phyloP scores from a whole-genome alignment of 92 coral and sea anemone species.

The Hydrozoanthus gracilis region DNA sequence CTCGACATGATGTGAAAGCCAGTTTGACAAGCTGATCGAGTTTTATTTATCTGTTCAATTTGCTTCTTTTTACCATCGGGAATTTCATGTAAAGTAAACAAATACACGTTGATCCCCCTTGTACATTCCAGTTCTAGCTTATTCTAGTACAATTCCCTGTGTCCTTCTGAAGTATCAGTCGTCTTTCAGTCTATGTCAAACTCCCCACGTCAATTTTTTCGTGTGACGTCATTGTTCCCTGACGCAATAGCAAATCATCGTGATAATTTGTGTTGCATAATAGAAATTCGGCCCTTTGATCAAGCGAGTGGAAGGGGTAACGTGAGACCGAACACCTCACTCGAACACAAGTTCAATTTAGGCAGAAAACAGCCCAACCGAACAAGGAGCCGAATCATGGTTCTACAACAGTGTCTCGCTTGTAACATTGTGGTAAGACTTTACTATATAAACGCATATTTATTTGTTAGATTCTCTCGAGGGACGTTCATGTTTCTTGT shows the following conservation, averaged over 20 bases:
- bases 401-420: constrained; percentile 27
- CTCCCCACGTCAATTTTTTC: not conserved
- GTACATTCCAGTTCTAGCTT: no score
- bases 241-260: constrained; percentile 25
- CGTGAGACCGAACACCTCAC: not conserved
- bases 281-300: constrained; percentile 26
- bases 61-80: no score
- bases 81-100: no score
- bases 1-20: no score
- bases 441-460: not conserved
- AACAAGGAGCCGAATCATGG: not conserved
- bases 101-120: no score
- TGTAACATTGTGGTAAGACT: constrained; percentile 32
- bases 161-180: no score
- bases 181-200: no score
- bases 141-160: no score
- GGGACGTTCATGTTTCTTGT: not conserved
- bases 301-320: constrained; percentile 9
- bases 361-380: not conserved
- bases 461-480: not conserved
- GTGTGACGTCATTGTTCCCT: constrained; percentile 29
- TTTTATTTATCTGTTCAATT: no score
- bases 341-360: not conserved
- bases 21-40: no score
- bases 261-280: constrained; percentile 18